A percentile compares a stretch with the other conserved stretches of the same genome.
These are phyloP conservation scores for Onychostoma macrolepis DNA, from an alignment of 2,113 vertebrate genomes.

Conservation along the genomic window DNA sequence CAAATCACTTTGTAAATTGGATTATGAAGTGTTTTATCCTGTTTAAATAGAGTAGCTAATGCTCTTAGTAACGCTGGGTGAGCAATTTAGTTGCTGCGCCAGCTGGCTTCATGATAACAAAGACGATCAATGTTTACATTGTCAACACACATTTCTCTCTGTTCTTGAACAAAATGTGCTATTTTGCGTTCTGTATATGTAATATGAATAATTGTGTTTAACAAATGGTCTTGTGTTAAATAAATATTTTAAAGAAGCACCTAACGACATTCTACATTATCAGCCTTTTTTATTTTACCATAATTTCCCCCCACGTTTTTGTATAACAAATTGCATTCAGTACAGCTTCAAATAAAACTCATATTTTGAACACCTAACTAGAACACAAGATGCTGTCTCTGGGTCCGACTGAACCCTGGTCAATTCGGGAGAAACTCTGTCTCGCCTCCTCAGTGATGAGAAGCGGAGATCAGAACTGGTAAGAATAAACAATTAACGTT, in stretches of 20 bases:
- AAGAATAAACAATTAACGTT: constrained; percentile 52
- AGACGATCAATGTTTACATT: constrained; percentile 5
- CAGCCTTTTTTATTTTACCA: neutral
- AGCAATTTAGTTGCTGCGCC: neutral
- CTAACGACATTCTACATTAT: neutral
- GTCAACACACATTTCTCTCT: neutral
- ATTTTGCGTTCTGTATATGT: neutral
- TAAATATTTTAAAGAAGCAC: neutral
- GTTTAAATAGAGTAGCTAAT: neutral
- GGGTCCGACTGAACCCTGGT: constrained; percentile 97
- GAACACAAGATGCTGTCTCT: constrained; percentile 93
- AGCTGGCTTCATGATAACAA: neutral
- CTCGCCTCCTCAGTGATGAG: constrained; percentile 98
- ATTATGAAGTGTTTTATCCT: neutral
- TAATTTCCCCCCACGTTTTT: neutral
- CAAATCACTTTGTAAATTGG: neutral
- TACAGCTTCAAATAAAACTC: neutral
- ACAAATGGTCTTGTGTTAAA: neutral
- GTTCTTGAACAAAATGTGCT: neutral
- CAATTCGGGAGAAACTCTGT: constrained; percentile 94
- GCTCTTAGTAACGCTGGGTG: neutral
- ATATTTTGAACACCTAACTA: constrained; percentile 56
- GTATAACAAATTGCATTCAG: neutral
- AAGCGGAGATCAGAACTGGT: constrained; percentile 99
- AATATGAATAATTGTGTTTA: neutral